Percentiles rank a stretch among this genome's conserved stretches.
These are phyloP conservation scores for Archips xylosteana DNA, from an alignment of 2,888 invertebrate species.

Conservation along the genomic window DNA sequence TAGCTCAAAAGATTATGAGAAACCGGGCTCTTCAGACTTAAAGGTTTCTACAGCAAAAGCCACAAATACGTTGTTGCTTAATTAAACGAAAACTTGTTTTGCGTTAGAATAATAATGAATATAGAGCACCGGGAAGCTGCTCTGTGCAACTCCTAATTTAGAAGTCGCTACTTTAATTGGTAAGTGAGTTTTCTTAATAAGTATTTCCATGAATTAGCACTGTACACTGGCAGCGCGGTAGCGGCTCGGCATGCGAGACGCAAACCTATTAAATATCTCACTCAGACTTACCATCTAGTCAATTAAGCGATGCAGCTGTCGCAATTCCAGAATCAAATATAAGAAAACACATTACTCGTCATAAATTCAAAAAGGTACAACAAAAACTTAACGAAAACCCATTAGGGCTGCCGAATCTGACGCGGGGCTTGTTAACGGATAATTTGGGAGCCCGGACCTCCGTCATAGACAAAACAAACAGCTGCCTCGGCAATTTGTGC, in stretches of 20 bases:
- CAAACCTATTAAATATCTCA: slow-evolving; percentile 33
- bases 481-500: slow-evolving; percentile 84
- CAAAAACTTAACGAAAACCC: slow-evolving; percentile 85
- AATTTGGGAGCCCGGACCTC: slow-evolving; percentile 82
- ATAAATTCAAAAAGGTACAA: slow-evolving; percentile 79
- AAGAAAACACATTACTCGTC: slow-evolving; percentile 75
- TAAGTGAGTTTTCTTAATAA: slow-evolving; percentile 30
- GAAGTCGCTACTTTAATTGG: slow-evolving; percentile 26
- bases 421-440: slow-evolving; percentile 85
- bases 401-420: slow-evolving; percentile 86
- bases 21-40: too few species aligned
- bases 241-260: slow-evolving; percentile 10
- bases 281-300: slow-evolving; percentile 52
- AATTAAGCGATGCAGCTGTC: slow-evolving; percentile 79
- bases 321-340: slow-evolving; percentile 70
- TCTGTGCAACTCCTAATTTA: slow-evolving; percentile 8
- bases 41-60: too few species aligned
- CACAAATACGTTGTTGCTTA: background rate
- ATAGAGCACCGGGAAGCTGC: slow-evolving; percentile 23
- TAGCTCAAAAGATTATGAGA: too few species aligned
- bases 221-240: slow-evolving; percentile 9
- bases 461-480: slow-evolving; percentile 86
- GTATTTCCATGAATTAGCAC: slow-evolving; percentile 26
- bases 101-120: background rate
- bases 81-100: slow-evolving; percentile 1